Evolutionary conservation across 2,113 vertebrate genomes (phyloP), one percentile per base, ranked within the genome.

Genomic region (Odocoileus hemionus): DNA sequence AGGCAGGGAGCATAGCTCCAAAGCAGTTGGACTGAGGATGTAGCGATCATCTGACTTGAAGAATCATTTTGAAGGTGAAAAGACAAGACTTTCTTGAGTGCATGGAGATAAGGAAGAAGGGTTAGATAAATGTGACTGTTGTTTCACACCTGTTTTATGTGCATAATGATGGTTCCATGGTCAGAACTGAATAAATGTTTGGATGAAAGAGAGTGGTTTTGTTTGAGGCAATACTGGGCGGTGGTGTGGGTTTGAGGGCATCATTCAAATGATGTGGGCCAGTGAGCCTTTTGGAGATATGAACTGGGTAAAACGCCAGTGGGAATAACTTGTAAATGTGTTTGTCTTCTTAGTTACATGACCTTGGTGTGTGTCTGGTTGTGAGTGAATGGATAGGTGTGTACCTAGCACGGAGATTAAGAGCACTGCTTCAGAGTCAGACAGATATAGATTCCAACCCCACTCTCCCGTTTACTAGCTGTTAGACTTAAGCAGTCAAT

Each of bases 1-100:
- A 67, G 70, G 36, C 12, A 78, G 26, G 19, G 55, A 61, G 25
- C 17, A n/a, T 2, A 21, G 52, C 5, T 54, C 36, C 19, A 47
- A 82, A 36, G 36, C 14, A 52, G 28, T n/a, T 64, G 33, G 52
- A 79, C 36, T 67, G n/a, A 86, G 17, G 25, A 61, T 74, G 17
- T 26, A 58, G 36, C 15, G 25, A 47, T 57, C 5, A 43, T 36
- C 14, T 45, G 14, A 50, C 39, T 60, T 70, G n/a, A 80, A 50
- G 54, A 84, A 64, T 54, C 26, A 80, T 91, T 92, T 79, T 70
- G 39, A 64, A 95, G 83, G 85, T 85, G 86, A 82, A 95, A 91
- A 90, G 58, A 50, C 36, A 91, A 28, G 17, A 92, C 28, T 52
- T 57, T 70, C 21, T 61, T 80, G 83, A 96, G 61, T 74, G 4